Evolutionary conservation across 2,888 invertebrate species (phyloP).

Genomic region (Lutraria lutraria): DNA sequence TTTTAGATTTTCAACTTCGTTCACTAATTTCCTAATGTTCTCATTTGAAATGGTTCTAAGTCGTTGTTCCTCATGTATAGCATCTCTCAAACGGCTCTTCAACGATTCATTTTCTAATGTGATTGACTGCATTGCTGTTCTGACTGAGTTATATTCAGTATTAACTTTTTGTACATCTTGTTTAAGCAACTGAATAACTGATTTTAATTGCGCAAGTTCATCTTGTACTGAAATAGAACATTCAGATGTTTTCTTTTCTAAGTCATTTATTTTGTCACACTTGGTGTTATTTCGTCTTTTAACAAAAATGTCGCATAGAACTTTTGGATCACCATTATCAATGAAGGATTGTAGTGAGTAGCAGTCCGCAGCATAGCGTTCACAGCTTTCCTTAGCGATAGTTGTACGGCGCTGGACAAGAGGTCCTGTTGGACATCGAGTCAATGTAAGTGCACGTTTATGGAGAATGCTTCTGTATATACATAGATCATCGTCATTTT

Average conservation of each 20-base stretch:
- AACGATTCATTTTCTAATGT: neutral
- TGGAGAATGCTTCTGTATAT: conserved; percentile 16
- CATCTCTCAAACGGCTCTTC: neutral
- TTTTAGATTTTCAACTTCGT: neutral
- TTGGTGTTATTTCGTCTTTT: conserved; percentile 2
- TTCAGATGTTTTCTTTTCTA: neutral
- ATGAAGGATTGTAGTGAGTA: conserved; percentile 26
- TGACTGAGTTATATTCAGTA: neutral
- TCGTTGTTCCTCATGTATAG: neutral
- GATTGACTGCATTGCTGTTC: neutral
- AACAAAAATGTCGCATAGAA: neutral
- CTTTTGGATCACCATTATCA: conserved; percentile 28
- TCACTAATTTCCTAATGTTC: neutral
- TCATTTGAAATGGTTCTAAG: neutral
- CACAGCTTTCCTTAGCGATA: neutral
- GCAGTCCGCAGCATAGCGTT: conserved; percentile 26
- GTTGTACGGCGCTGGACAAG: conserved; percentile 24
- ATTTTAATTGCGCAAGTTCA: conserved; percentile 29
- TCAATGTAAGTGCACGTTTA: neutral
- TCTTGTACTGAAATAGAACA: neutral
- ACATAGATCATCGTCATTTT: conserved; percentile 15
- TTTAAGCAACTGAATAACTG: neutral
- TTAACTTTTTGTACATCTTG: conserved; percentile 14
- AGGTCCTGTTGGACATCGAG: conserved; percentile 8
- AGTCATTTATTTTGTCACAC: neutral